Percentiles rank a stretch among this genome's conserved stretches.
Conservation (phyloP, 2,113 vertebrate species). For the Coptodon rendalli region DNA sequence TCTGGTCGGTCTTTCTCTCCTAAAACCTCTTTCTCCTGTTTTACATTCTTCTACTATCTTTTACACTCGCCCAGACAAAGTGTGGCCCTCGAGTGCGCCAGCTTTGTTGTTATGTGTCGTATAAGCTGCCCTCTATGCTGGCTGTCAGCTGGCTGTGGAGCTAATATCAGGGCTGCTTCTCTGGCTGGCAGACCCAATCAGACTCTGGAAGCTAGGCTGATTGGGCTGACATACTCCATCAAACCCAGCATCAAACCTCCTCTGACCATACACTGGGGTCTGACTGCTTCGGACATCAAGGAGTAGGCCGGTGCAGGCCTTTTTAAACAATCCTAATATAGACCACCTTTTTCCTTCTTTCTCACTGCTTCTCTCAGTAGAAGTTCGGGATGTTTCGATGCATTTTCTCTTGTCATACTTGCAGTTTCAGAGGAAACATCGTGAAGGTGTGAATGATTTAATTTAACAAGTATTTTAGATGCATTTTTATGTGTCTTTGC, state of each 20-base stretch:
- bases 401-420: background rate
- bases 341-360: slow-evolving; percentile 37
- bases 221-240: slow-evolving; percentile 80
- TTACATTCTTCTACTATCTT: slow-evolving; percentile 38
- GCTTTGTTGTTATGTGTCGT: slow-evolving; percentile 56
- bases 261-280: slow-evolving; percentile 59
- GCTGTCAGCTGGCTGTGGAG: slow-evolving; percentile 70
- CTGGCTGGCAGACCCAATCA: slow-evolving; percentile 73
- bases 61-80: slow-evolving; percentile 38
- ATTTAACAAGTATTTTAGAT: background rate
- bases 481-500: background rate
- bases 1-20: background rate
- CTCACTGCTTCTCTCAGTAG: background rate
- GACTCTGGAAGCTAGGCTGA: slow-evolving; percentile 71
- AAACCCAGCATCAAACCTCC: slow-evolving; percentile 66
- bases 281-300: slow-evolving; percentile 61
- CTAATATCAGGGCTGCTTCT: slow-evolving; percentile 74
- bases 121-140: slow-evolving; percentile 53
- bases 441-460: background rate
- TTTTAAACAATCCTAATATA: slow-evolving; percentile 65
- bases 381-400: background rate
- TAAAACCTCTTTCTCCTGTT: slow-evolving; percentile 34
- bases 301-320: slow-evolving; percentile 37
- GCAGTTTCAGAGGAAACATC: background rate
- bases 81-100: slow-evolving; percentile 41